These are phyloP conservation scores for Simalia tracyae DNA, from an alignment of 2,797 vertebrate genomes.

Conservation along the genomic window DNA sequence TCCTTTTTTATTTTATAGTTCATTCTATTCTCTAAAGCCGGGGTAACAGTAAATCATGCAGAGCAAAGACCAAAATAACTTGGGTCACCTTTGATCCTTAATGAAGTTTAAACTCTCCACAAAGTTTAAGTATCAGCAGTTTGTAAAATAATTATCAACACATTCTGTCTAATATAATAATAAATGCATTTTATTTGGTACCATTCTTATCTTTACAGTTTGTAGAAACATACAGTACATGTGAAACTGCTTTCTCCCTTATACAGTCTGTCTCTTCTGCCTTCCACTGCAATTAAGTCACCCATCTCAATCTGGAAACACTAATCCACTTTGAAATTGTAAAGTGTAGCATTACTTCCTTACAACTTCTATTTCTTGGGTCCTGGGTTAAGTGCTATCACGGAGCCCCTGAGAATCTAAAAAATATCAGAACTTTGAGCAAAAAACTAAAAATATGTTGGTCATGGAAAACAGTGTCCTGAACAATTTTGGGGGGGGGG, in stretches of 20 bases:
- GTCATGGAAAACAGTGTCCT: conserved; percentile 33
- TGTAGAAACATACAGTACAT: background rate
- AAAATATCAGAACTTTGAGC: conserved; percentile 41
- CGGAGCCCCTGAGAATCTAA: background rate
- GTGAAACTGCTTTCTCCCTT: conserved; percentile 8
- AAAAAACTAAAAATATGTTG: background rate
- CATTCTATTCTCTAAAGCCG: conserved; percentile 21
- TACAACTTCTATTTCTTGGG: background rate
- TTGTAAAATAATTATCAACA: conserved; percentile 14
- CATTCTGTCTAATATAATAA: background rate
- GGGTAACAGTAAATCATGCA: conserved; percentile 25
- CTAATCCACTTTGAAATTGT: conserved; percentile 51
- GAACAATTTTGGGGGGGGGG: background rate
- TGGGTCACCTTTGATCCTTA: background rate
- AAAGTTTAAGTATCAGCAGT: background rate
- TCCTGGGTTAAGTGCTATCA: conserved; percentile 22
- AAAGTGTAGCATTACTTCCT: conserved; percentile 13
- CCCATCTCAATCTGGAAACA: conserved; percentile 41
- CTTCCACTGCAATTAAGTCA: conserved; percentile 27
- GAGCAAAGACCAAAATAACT: background rate
- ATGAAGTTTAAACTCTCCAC: conserved; percentile 10
- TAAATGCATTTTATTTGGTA: background rate
- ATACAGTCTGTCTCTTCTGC: conserved; percentile 1
- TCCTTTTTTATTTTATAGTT: conserved; percentile 40
- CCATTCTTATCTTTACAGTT: conserved; percentile 5